phyloP scores from a whole-genome alignment of 2,113 vertebrate species.

The Corythornis vintsioides region DNA sequence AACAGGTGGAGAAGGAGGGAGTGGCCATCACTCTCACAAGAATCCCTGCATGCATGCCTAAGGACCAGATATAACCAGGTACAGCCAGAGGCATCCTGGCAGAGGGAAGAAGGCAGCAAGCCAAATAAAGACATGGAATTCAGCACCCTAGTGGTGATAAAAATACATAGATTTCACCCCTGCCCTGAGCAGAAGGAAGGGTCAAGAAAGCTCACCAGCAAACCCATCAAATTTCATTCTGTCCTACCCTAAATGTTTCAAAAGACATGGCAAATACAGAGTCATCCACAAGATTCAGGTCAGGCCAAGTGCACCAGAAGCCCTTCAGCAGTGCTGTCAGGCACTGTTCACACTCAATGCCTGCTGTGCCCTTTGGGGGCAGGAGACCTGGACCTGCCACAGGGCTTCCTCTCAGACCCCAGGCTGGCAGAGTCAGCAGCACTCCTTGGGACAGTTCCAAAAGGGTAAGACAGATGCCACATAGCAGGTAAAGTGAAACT shows the following conservation, averaged over 20 bases:
- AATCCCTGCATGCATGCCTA: background rate
- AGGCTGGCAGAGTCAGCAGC: background rate
- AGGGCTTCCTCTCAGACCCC: background rate
- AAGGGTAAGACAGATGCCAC: background rate
- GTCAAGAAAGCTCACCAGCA: rapidly evolving
- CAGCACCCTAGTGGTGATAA: background rate
- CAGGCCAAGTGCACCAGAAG: background rate
- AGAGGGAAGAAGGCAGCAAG: rapidly evolving
- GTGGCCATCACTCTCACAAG: background rate
- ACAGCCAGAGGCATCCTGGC: background rate
- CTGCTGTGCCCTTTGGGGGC: rapidly evolving
- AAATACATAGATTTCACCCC: constrained; percentile 13
- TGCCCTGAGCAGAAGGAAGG: background rate
- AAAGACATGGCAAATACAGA: rapidly evolving
- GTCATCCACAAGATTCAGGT: background rate
- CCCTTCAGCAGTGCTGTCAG: background rate
- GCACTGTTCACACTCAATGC: rapidly evolving
- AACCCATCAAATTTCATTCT: background rate
- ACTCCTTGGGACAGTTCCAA: background rate
- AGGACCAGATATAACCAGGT: constrained; percentile 53
- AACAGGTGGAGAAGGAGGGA: constrained; percentile 51
- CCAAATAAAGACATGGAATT: constrained; percentile 58
- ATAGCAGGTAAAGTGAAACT: background rate
- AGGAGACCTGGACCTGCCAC: background rate
- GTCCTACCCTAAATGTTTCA: background rate